Evolutionary conservation across 2,797 vertebrate genomes (phyloP).

Genomic region (Orestias chungarensis): DNA sequence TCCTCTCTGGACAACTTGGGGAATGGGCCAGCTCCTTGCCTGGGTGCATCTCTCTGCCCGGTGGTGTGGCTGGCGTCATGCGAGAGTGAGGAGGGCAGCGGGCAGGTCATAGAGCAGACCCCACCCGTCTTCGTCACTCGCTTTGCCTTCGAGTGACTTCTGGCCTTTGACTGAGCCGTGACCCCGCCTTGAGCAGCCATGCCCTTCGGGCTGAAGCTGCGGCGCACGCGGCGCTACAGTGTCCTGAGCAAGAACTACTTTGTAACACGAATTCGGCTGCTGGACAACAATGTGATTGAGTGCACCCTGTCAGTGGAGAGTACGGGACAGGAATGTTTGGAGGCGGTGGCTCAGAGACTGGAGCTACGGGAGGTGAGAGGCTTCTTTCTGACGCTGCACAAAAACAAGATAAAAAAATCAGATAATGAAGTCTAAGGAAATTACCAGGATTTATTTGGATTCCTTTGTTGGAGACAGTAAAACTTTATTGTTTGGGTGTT

Average conservation of each 20-base stretch:
- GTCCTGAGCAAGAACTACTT: conserved; percentile 98
- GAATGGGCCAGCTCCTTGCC: conserved; percentile 85
- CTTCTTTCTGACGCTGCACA: conserved; percentile 1
- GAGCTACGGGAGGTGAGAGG: conserved; percentile 89
- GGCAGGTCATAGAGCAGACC: conserved; percentile 70
- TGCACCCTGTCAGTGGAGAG: conserved; percentile 95
- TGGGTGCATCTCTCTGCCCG: conserved; percentile 73
- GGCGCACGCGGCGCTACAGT: conserved; percentile 93
- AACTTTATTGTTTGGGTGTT: background rate
- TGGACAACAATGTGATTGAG: conserved; percentile 92
- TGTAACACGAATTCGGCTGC: conserved; percentile 90
- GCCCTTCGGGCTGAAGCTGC: conserved; percentile 93
- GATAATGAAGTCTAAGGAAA: background rate
- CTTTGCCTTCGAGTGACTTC: conserved; percentile 54
- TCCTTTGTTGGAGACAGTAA: background rate
- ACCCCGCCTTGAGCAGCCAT: conserved; percentile 77
- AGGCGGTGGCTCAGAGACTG: conserved; percentile 93
- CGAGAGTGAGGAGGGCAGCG: conserved; percentile 72
- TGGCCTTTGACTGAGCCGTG: conserved; percentile 59
- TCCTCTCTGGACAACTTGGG: conserved; percentile 75
- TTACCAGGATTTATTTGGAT: background rate
- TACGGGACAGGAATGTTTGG: conserved; percentile 95
- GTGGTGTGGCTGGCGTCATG: conserved; percentile 68
- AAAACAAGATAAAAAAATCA: background rate
- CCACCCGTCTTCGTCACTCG: conserved; percentile 42